Evolutionary conservation across 2,113 vertebrate genomes (phyloP), one percentile per base, ranked within the genome.

Genomic region (Vulpes vulpes): DNA sequence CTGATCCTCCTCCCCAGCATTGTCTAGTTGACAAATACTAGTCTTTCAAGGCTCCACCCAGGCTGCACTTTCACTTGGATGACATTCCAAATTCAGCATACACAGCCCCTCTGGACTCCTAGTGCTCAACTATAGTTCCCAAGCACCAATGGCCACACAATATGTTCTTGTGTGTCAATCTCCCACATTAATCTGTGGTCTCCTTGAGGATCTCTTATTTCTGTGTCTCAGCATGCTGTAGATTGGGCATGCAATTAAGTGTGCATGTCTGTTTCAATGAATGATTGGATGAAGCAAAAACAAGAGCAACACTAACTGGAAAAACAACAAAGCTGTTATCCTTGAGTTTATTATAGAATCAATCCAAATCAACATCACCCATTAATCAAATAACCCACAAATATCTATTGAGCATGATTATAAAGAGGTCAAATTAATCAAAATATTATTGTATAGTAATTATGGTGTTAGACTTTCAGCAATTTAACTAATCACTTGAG

Each of bases 371-470:
- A 95, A 92, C 96, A 96, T 89, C 19, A 38, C 2, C 60, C 57
- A 92, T 64, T 94, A 90, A 90, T 95, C 67, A 95, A 95, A 19
- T 79, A 93, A 64, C 49, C 57, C 22, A 90, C 53, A 96, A 93
- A 76, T 84, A 94, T 74, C 62, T 87, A 62, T 38, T 96, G 22
- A 87, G 59, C 22, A 89, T 96, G 57, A 93, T 95, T 95, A 73
- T 64, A 60, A 86, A 86, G 32, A 91, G 65, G 35, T 86, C n/a
- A 86, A 38, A 85, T 92, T 95, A 74, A 83, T 92, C 57, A 97
- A 89, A 97, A 95, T 94, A 88, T 87, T 96, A 89, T 89, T 90
- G 11, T 71, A 55, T 59, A 76, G 15, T 81, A 87, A 91, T 97
- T 92, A 91, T n/a, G 15, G 19, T 80, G 25, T 83, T 90, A 76